Base-by-base conservation (phyloP, 2,113 vertebrate genomes). In the Prinia subflava region DNA sequence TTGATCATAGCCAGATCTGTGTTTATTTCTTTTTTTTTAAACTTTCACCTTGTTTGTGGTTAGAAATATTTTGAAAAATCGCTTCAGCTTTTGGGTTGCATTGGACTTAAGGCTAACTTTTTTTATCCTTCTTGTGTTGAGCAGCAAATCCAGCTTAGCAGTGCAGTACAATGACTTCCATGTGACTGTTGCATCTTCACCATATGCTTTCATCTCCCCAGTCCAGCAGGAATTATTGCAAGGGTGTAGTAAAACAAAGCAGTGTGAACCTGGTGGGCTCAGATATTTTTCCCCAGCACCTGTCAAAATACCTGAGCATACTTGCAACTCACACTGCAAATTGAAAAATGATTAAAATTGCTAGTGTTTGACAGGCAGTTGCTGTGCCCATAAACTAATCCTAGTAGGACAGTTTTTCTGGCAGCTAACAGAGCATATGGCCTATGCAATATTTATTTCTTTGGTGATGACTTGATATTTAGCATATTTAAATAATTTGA, bases 371-470 rank as follows among this genome's bases (percentile, higher is more conserved):
- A 94, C 93, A 86, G 59, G 55, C 67, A 89, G 75, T 96, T 63
- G 47, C 94, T 73, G 70, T 6, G 16, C 63, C 73, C 13, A 9
- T 75, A 92, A 97, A 94, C 92, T 97, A 97, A 94, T 80, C 94
- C 96, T 94, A 90, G 91, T 96, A 96, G 94, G 78, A 62, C 59
- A 24, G 46, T 85, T 97, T 95, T 96, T 74, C 97, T 97, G 73
- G 70, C 87, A 97, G 96, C 92, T 75, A 89, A 82, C 93, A 95
- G 92, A 97, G 91, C 95, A 97, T 96, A 96, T 94, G 96, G 95
- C 78, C 97, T 91, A 93, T 96, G 92, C 96, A 97, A 92, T 97
- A 97, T 97, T 97, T 97, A 96, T 98, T 97, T 97, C 94, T 97
- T 98, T 97, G 76, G 37, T 92, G 75, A 70, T 74, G 85, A 63